phyloP scores from a whole-genome alignment of 1,140 invertebrate genomes.

The Saccostrea cuccullata region DNA sequence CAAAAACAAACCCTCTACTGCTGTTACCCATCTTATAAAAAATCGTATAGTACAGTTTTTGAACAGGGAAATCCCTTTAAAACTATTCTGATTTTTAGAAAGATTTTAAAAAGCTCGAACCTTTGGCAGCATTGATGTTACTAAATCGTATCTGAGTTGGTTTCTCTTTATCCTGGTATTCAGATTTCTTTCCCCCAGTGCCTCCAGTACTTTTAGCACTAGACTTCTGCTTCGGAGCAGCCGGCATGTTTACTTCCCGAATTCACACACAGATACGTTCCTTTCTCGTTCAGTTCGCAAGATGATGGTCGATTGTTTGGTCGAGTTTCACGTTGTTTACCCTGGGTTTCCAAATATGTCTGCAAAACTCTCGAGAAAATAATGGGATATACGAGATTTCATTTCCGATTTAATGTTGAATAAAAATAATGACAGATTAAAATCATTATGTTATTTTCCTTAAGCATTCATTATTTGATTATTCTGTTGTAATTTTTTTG shows the following conservation, averaged over 20 bases:
- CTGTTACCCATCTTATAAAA: background rate
- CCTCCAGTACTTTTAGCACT: background rate
- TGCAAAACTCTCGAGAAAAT: slow-evolving; percentile 1
- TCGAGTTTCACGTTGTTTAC: slow-evolving; percentile 44
- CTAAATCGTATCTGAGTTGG: slow-evolving; percentile 95
- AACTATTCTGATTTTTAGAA: no score
- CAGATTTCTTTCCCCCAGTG: slow-evolving; percentile 62
- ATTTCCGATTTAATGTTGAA: background rate
- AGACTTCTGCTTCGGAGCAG: background rate
- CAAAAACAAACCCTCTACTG: background rate
- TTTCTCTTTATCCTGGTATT: slow-evolving; percentile 88
- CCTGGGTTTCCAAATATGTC: slow-evolving; percentile 33
- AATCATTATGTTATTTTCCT: no score
- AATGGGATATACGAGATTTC: background rate
- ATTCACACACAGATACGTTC: background rate
- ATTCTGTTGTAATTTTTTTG: no score
- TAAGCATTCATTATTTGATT: no score
- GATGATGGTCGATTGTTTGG: slow-evolving; percentile 22
- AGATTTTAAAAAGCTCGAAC: slow-evolving; percentile 79
- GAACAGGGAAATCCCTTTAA: background rate
- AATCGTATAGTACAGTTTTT: background rate
- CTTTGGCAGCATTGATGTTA: slow-evolving; percentile 99
- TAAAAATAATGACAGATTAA: no score
- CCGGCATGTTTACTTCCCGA: slow-evolving; percentile 52
- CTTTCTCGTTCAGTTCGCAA: background rate